Base-by-base conservation (phyloP, 2,888 invertebrate genomes). In the Pocota personata region DNA sequence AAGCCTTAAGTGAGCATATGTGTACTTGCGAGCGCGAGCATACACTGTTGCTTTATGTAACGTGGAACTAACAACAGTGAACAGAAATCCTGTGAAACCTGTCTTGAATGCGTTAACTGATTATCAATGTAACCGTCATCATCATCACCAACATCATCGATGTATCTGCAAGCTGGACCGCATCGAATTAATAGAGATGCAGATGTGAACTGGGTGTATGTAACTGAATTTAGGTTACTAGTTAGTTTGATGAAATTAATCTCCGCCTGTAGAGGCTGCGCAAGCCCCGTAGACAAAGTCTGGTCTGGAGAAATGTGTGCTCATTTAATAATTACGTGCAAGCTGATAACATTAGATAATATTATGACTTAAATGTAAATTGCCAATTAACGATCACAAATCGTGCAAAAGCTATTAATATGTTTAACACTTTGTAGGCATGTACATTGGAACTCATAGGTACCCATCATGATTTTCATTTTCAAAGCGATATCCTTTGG, bases 221-320 rank as follows among this genome's bases (percentile, higher is more conserved):
- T 69, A 60, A 40, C 8, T 50, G n/a, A 58, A 80, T 80, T 79
- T 60, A 58, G 73, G 79, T 79, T 73, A 67, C 66, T 52, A 60
- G 60, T 37, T 37, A 14, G 43, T 32, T 32, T 80, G 58, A 52
- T 40, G 48, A 58, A 72, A 72, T 72, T 30, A 66, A 62, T 48
- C n/a, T n/a, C n/a, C 16, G 52, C 24, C 43, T 35, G 30, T 50
- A 10, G 50, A 4, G 30, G 16, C 14, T 12, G 21, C 4, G 32
- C 32, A 14, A 16, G 14, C 3, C 14, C 4, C 21, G 19, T 37
- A 50, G 30, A 55, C 24, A 21, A 14, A 46, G 14, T 64, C 12
- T 40, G 6, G 35, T n/a, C 40, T 40, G 43, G 24, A 58, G 46
- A 72, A 64, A 24, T 35, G 27, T 66, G 27, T 43, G 57, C 10